phyloP scores from a whole-genome alignment of 2,797 vertebrate genomes.

The Spheniscus humboldti region DNA sequence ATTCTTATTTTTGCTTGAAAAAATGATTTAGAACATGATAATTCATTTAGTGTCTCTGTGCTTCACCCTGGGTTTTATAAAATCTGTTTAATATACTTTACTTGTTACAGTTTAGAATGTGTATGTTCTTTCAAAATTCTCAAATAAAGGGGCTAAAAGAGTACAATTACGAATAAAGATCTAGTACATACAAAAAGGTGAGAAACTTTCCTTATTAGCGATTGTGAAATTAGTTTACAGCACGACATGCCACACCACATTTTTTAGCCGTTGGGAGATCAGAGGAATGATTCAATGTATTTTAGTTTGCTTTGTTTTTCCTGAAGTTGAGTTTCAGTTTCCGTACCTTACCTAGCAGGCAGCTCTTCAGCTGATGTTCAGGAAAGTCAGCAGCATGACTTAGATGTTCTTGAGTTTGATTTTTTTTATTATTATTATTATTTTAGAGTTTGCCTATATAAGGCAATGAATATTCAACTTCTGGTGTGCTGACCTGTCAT shows the following conservation, averaged over 20 bases:
- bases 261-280: neutral
- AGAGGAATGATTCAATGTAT: neutral
- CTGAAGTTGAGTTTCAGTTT: neutral
- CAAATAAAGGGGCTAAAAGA: neutral
- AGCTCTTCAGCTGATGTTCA: neutral
- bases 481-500: neutral
- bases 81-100: neutral
- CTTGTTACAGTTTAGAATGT: neutral
- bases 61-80: neutral
- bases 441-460: neutral
- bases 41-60: neutral
- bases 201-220: neutral
- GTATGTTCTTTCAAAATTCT: neutral
- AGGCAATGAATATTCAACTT: neutral
- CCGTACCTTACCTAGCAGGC: neutral
- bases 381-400: neutral
- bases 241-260: neutral
- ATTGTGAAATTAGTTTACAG: neutral
- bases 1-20: neutral
- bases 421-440: neutral
- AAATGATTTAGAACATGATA: neutral
- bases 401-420: neutral
- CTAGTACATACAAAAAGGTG: neutral
- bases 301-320: neutral
- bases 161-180: neutral